Conservation (phyloP, 1,140 invertebrate species). For the Megalopta genalis region DNA sequence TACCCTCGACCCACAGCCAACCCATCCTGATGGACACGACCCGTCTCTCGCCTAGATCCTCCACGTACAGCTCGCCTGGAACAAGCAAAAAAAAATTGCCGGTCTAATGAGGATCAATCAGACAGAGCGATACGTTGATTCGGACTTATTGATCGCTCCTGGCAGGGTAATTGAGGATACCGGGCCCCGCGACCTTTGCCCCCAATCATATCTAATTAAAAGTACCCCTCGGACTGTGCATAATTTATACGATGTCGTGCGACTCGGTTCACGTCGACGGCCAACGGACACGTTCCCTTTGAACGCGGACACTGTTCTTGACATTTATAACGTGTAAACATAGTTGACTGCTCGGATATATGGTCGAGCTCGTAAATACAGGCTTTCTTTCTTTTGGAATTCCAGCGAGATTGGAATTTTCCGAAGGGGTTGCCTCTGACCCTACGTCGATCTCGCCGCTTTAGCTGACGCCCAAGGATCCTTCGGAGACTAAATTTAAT, state of each 20-base stretch:
- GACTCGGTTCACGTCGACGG: neutral
- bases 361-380: no score
- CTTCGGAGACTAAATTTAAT: no score
- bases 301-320: neutral
- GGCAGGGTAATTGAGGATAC: conserved; percentile 29
- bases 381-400: no score
- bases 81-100: conserved; percentile 48
- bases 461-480: no score
- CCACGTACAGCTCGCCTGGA: conserved; percentile 80
- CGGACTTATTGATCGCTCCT: conserved; percentile 20
- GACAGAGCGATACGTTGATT: neutral
- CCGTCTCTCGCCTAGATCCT: conserved; percentile 74
- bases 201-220: conserved; percentile 30
- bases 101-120: conserved; percentile 34
- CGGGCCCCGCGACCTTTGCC: neutral
- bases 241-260: neutral
- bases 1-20: conserved; percentile 77
- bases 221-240: neutral
- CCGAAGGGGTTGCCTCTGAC: no score
- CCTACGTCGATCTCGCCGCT: no score
- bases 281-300: neutral
- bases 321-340: neutral
- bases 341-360: no score
- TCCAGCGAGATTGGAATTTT: no score
- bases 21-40: conserved; percentile 78